phyloP scores from a whole-genome alignment of 1,140 invertebrate species.

The Nomia melanderi region DNA sequence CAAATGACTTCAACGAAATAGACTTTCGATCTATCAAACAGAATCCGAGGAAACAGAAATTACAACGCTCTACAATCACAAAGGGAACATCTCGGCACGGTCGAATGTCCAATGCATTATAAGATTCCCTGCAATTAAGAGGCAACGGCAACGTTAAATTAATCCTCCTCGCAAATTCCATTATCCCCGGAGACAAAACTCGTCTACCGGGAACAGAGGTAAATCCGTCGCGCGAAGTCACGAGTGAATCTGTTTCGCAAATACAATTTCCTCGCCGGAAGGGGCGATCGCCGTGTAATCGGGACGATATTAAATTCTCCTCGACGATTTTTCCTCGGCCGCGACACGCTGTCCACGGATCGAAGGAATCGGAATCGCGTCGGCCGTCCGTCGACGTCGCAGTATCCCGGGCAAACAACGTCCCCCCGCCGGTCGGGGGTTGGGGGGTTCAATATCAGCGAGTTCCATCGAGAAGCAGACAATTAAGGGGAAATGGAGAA shows the following conservation, averaged over 20 bases:
- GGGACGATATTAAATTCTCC: conserved; percentile 4
- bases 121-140: conserved; percentile 14
- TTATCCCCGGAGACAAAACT: neutral
- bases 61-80: too few species aligned
- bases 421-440: neutral
- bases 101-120: neutral
- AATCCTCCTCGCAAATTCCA: conserved; percentile 27
- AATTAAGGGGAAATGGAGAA: conserved; percentile 32
- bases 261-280: neutral
- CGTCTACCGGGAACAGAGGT: neutral
- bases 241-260: neutral
- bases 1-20: too few species aligned
- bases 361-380: neutral
- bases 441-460: neutral
- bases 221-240: neutral
- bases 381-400: neutral
- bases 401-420: conserved; percentile 3
- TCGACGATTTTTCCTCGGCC: neutral
- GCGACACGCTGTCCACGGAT: neutral
- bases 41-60: too few species aligned
- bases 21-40: too few species aligned
- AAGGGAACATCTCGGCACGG: too few species aligned
- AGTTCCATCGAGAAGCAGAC: neutral
- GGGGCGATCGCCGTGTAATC: neutral
- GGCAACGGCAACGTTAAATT: neutral